Evolutionary conservation across 2,888 invertebrate genomes (phyloP), one percentile per base, ranked within the genome.

Genomic region (Conomelus anceps): DNA sequence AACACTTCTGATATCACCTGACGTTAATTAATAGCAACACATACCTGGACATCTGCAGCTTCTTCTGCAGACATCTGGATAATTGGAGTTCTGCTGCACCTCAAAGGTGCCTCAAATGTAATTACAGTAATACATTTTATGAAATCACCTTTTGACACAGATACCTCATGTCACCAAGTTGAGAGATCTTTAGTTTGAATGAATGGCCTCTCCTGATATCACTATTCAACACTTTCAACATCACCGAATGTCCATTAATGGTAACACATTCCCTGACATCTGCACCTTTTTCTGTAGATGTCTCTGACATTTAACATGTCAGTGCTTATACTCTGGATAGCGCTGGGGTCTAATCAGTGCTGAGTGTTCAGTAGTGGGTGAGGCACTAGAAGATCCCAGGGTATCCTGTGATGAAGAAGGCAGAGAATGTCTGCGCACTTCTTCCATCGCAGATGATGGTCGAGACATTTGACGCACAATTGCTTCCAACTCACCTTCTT

Each of bases 291-390:
- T 26, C 26, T 26, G 26, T 4, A 26, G 26, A 4, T 11, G 17
- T 17, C 17, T 7, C n/a, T 63, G 63, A n/a, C n/a, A 63, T 63
- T n/a, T n/a, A n/a, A n/a, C n/a, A n/a, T n/a, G 84, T 96, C 96
- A 96, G 96, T 96, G 96, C 94, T 96, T 96, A 95, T 96, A 96
- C 94, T 96, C 96, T 93, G 96, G 96, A 94, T 95, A 96, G 92
- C 95, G 95, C 92, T 95, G 95, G 93, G 93, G 94, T 93, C 91
- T 91, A 84, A 92, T 90, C 89, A 91, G 91, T 84, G 92, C 91
- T 88, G 91, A 91, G 85, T 90, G 91, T 88, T 91, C 91, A 29
- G 91, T 91, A 90, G 90, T 91, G 88, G 91, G 91, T 89, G 92
- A 17, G 91, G 91, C 91, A 88, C 91, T 91, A 89, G 92, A 17